A percentile compares a stretch with the other conserved stretches of the same genome.
These are phyloP conservation scores for Piprites chloris DNA, from an alignment of 2,113 vertebrate genomes.

Conservation along the genomic window DNA sequence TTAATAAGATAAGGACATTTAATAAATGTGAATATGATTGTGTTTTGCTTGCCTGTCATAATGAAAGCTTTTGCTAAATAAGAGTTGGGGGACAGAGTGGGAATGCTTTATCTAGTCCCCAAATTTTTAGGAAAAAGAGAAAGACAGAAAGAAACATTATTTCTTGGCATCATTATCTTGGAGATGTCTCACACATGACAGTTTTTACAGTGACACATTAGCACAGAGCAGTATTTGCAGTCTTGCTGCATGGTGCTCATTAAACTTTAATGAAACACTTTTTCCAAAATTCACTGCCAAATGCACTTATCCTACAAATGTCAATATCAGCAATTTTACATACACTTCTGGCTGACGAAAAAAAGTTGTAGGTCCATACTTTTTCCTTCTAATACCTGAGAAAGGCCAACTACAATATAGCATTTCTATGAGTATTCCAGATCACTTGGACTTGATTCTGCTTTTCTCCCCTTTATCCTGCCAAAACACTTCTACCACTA, in stretches of 20 bases:
- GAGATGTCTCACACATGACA: conserved; percentile 13
- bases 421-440: neutral
- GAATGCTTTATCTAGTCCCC: neutral
- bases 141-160: neutral
- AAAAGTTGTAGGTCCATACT: neutral
- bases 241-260: conserved; percentile 28
- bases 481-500: neutral
- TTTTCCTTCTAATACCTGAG: neutral
- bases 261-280: conserved; percentile 50
- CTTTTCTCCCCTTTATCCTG: neutral
- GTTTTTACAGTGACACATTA: conserved; percentile 38
- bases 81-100: neutral
- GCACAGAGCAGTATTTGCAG: conserved; percentile 13
- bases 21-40: neutral
- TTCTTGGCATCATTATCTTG: conserved; percentile 11
- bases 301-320: conserved; percentile 46
- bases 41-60: neutral
- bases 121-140: neutral
- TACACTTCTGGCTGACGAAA: neutral
- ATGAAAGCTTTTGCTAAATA: neutral
- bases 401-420: neutral
- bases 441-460: neutral
- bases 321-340: conserved; percentile 43
- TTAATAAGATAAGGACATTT: neutral
- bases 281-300: conserved; percentile 53